Evolutionary conservation across 2,888 invertebrate genomes (phyloP), one percentile per base, ranked within the genome.

Genomic region (Parnassius orleans): DNA sequence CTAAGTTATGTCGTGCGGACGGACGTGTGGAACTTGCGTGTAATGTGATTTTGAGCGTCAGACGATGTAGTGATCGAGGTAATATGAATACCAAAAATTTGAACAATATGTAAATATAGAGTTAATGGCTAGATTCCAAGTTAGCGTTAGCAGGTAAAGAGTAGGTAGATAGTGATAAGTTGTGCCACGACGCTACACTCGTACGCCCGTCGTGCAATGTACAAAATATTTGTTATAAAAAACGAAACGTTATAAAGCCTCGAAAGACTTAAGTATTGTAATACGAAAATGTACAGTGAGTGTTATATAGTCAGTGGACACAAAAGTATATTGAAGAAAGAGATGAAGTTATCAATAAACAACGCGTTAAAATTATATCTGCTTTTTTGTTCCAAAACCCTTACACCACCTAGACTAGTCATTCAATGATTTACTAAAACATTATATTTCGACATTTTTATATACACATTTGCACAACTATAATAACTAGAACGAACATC

Each of bases 271-370:
- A 86, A 89, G 84, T 89, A 90, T 90, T 92, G 90, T 91, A 89
- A 87, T 87, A 90, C 89, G 79, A 89, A 88, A 87, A 86, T 91
- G 91, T 90, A 90, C 91, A 92, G 92, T 91, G 91, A 90, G 90
- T 92, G 91, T 92, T 91, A 90, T 88, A 89, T 92, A 92, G 90
- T 91, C 92, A 91, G 89, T 92, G 91, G 90, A 90, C 90, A 90
- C 90, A 90, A 90, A 90, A 85, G 56, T 91, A 91, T 92, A 92
- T 90, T 87, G 87, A 87, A 84, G 79, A 86, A 82, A 81, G 83
- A 88, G 79, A 87, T 88, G 86, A 90, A 90, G 90, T 91, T 91
- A 90, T 90, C 82, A 90, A 89, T 90, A 90, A 90, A 90, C 85
- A 84, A 87, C 84, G 85, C 85, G 89, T 89, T 90, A 87, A 90